phyloP scores from a whole-genome alignment of 1,140 invertebrate species.

The Notospermus geniculatus region DNA sequence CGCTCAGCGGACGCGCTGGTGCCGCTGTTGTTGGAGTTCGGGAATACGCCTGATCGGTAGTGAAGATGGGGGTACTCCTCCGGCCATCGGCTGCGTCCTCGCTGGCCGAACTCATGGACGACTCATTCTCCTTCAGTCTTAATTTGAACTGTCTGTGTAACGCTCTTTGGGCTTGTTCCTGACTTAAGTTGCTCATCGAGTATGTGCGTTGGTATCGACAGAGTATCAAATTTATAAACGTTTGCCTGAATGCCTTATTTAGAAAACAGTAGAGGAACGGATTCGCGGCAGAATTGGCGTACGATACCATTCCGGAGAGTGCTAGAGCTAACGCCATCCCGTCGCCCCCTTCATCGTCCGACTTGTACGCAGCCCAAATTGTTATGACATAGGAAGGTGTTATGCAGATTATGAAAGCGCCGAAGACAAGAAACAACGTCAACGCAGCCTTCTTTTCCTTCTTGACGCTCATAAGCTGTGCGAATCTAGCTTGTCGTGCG shows the following conservation, averaged over 20 bases:
- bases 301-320: not conserved
- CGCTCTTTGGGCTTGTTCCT: no score
- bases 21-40: no score
- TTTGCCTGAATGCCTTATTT: constrained; percentile 1
- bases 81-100: no score
- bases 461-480: no score
- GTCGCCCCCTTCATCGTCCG: not conserved
- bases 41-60: no score
- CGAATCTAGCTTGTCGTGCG: not conserved
- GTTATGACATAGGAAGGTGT: constrained; percentile 4
- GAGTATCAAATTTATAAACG: not conserved
- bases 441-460: constrained; percentile 4
- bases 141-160: no score
- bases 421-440: constrained; percentile 8
- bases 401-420: constrained; percentile 1
- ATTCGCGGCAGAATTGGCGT: constrained; percentile 1
- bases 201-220: not conserved
- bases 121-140: no score
- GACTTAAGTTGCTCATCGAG: no score
- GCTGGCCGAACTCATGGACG: no score
- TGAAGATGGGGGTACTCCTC: no score
- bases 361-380: not conserved
- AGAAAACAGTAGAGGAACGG: not conserved
- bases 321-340: not conserved
- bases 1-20: no score